phyloP scores from a whole-genome alignment of 2,888 invertebrate species.

The Eupeodes luniger region DNA sequence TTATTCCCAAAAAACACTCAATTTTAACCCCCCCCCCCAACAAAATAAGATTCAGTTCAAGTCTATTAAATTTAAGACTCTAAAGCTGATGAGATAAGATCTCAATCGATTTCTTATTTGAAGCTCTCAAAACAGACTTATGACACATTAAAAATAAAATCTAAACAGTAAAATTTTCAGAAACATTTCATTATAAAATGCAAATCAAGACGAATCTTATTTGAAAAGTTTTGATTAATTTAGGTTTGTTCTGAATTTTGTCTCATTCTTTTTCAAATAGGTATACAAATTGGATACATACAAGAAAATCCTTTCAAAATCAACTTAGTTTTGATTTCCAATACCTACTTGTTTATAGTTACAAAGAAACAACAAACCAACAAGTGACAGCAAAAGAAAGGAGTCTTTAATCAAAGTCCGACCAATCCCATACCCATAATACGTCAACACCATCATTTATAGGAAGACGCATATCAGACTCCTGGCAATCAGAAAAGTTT shows the following conservation, averaged over 20 bases:
- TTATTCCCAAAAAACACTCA: conserved; percentile 6
- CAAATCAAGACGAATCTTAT: no score
- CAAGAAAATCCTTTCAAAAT: conserved; percentile 2
- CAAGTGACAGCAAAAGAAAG: no score
- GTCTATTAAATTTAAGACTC: conserved; percentile 66
- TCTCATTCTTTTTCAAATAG: no score
- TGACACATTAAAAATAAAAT: no score
- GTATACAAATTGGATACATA: no score
- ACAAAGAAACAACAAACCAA: conserved; percentile 22
- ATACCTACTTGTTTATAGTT: conserved; percentile 18
- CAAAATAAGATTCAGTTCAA: conserved; percentile 52
- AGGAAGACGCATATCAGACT: conserved; percentile 1
- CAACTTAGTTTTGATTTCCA: conserved; percentile 26
- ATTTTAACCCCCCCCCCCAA: background rate
- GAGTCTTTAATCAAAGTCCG: conserved; percentile 51
- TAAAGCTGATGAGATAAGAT: conserved; percentile 44
- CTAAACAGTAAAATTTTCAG: no score
- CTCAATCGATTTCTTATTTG: conserved; percentile 61
- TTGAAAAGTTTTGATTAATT: conserved; percentile 56
- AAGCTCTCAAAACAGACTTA: background rate
- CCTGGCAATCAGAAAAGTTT: conserved; percentile 69
- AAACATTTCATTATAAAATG: no score
- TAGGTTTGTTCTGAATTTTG: background rate
- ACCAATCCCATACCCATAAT: background rate
- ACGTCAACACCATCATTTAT: conserved; percentile 21